Evolutionary conservation across 2,888 invertebrate genomes (phyloP), one percentile per base, ranked within the genome.

Genomic region (Mylabris sibirica): DNA sequence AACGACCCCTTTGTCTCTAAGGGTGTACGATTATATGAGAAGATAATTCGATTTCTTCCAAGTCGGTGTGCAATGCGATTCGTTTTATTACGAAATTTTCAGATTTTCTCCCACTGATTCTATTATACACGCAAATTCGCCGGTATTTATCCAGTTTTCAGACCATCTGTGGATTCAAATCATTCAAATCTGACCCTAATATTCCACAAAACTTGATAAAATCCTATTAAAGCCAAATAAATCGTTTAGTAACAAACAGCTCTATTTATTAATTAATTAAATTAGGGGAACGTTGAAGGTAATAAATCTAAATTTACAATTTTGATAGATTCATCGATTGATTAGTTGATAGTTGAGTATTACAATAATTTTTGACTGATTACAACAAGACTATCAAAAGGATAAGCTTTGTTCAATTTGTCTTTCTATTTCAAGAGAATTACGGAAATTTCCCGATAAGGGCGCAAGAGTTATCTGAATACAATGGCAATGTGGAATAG

Each of bases 401-500:
- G 12, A 38, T 12, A 14, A 38, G 1, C 14, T 2, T 1, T 24
- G 14, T 6, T 26, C 11, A 14, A 26, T 57, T 57, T 26, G 12
- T 12, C 24, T 3, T 26, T 57, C 6, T 57, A 26, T 22, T 17
- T 0, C 17, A 5, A 8, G 5, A 44, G n/a, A 17, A 17, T 49
- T 49, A 9, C 49, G 8, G 11, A 11, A 26, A 26, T 24, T 12
- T 26, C 5, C 26, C 24, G 57, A 57, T 26, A 57, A 57, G 24
- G 53, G 22, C 5, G 14, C 9, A 24, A 30, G 12, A 57, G 57
- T 57, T 57, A 26, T 26, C 26, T 57, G 14, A 57, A 12, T 2
- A 60, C 64, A 63, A 66, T 64, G 69, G 59, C 60, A 69, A 63
- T 49, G 65, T 66, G 65, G 68, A 72, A 72, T 12, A 26, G 57